phyloP scores from a whole-genome alignment of 2,888 invertebrate species.

The Conistra vaccinii region DNA sequence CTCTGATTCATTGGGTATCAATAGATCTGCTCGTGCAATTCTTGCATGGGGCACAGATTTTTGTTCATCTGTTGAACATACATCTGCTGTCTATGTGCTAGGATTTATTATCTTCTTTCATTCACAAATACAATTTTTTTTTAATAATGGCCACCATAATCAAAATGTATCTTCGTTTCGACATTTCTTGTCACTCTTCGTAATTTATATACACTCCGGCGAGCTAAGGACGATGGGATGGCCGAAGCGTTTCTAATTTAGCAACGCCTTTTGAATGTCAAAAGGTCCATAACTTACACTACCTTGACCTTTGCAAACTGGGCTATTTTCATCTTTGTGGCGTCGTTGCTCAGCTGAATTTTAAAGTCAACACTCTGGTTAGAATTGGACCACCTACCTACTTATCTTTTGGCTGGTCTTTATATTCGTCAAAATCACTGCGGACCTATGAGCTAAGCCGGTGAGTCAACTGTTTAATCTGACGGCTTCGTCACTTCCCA shows the following conservation, averaged over 20 bases:
- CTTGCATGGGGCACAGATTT: neutral
- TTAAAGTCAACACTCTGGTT: neutral
- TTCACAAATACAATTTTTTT: neutral
- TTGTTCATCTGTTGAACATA: neutral
- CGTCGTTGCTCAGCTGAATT: neutral
- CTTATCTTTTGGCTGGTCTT: neutral
- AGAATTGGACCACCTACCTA: neutral
- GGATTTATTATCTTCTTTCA: neutral
- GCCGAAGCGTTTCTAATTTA: constrained; percentile 22
- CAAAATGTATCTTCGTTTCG: neutral
- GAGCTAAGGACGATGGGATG: constrained; percentile 1
- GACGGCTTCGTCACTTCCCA: neutral
- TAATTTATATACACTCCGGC: constrained; percentile 22
- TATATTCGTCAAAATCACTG: neutral
- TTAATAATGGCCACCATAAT: neutral
- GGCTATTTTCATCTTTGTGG: constrained; percentile 18
- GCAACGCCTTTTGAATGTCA: constrained; percentile 23
- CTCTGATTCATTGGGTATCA: neutral
- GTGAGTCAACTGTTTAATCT: constrained; percentile 6
- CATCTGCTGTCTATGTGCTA: neutral
- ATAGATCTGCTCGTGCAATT: neutral
- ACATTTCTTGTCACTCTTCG: neutral
- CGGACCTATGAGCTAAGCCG: neutral
- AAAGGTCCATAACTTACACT: constrained; percentile 23
- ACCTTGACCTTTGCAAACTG: constrained; percentile 39